Conservation (phyloP, 1,140 invertebrate species). For the Drosophila ambigua region DNA sequence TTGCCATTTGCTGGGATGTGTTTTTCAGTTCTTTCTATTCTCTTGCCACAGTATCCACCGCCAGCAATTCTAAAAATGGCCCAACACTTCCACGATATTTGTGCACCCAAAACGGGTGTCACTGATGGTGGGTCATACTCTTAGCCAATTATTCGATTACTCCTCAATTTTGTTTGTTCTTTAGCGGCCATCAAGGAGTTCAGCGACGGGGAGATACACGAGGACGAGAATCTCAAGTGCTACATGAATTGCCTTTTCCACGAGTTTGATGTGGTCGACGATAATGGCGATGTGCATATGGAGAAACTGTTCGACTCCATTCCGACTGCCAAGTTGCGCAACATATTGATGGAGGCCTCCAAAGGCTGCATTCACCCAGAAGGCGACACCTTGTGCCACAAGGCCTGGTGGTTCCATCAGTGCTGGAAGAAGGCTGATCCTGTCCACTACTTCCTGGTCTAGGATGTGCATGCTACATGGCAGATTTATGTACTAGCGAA, state of each 20-base stretch:
- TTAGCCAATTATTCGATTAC: no score
- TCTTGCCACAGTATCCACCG: conserved; percentile 38
- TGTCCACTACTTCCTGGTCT: conserved; percentile 58
- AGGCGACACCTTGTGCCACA: conserved; percentile 73
- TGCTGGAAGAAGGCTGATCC: conserved; percentile 82
- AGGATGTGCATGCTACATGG: not conserved
- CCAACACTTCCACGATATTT: conserved; percentile 54
- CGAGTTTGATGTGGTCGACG: conserved; percentile 72
- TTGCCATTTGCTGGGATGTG: not conserved
- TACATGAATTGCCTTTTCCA: conserved; percentile 80
- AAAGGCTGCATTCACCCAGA: conserved; percentile 67
- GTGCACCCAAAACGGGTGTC: conserved; percentile 56
- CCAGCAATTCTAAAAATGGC: conserved; percentile 32
- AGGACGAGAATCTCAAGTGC: conserved; percentile 70
- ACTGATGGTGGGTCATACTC: conserved; percentile 38
- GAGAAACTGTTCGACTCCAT: conserved; percentile 59
- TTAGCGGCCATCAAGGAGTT: conserved; percentile 77
- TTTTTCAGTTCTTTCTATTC: not conserved
- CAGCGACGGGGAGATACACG: conserved; percentile 70
- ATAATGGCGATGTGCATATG: conserved; percentile 74
- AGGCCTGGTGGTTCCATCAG: conserved; percentile 79
- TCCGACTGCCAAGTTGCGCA: conserved; percentile 51
- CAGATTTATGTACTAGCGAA: no score
- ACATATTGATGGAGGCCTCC: conserved; percentile 58
- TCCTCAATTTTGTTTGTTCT: no score